Conservation (phyloP, 2,113 vertebrate genomes). For the Anthoscopus minutus region DNA sequence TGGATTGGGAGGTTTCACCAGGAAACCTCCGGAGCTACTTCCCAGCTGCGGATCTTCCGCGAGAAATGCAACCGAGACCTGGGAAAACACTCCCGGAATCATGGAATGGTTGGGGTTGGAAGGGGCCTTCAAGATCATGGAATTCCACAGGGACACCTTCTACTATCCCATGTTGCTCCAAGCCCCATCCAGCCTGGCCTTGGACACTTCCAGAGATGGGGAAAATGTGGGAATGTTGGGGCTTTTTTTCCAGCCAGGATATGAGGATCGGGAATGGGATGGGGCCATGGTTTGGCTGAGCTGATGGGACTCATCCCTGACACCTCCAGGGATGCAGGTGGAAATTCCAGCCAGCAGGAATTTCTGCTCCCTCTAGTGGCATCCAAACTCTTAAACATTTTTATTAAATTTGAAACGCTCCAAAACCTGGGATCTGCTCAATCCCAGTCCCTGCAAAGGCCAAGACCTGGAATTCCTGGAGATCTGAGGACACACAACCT, state of each 20-base stretch:
- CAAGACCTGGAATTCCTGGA: not conserved
- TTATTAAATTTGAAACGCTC: not conserved
- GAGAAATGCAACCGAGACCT: not conserved
- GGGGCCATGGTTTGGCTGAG: not conserved
- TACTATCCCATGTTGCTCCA: not conserved
- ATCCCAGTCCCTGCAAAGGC: not conserved
- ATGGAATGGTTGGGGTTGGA: not conserved
- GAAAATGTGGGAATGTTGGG: not conserved
- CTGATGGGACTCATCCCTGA: not conserved
- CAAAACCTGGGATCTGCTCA: fast-evolving
- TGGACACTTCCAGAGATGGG: not conserved
- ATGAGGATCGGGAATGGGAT: not conserved
- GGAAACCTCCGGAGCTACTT: not conserved
- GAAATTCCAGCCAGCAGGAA: not conserved
- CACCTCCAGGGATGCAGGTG: not conserved
- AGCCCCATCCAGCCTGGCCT: fast-evolving
- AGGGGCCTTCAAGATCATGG: not conserved
- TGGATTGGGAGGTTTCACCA: not conserved
- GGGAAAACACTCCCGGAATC: not conserved
- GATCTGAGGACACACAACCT: not conserved
- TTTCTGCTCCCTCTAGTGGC: not conserved
- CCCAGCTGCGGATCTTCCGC: not conserved
- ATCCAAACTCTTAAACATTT: fast-evolving
- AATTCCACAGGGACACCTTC: not conserved
- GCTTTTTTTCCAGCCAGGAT: not conserved